Percentiles rank a stretch among this genome's conserved stretches.
phyloP scores from a whole-genome alignment of 2,888 invertebrate species.

The Drosophila pseudotakahashii region DNA sequence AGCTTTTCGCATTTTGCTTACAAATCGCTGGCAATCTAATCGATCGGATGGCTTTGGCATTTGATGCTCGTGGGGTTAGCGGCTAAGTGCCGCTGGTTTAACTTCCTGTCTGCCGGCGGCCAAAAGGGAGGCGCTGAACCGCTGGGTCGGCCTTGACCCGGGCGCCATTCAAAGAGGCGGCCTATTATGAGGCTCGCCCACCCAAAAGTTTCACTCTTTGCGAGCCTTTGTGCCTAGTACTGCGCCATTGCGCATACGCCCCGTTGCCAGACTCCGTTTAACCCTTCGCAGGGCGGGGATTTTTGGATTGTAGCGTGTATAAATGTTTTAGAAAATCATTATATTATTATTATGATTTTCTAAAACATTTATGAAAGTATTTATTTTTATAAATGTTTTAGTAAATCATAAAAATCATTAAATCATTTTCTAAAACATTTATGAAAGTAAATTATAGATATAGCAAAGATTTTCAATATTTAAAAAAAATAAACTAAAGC shows the following conservation, averaged over 20 bases:
- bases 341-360: too few species aligned
- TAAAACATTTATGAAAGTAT: too few species aligned
- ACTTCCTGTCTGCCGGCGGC: slow-evolving; percentile 54
- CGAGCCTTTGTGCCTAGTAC: slow-evolving; percentile 12
- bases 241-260: slow-evolving; percentile 66
- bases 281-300: slow-evolving; percentile 5
- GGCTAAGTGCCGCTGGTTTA: slow-evolving; percentile 29
- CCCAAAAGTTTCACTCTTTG: slow-evolving; percentile 35
- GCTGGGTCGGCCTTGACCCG: slow-evolving; percentile 35
- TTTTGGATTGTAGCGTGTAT: not conserved
- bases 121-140: not conserved
- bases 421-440: too few species aligned
- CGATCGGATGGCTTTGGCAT: slow-evolving; percentile 57
- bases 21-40: slow-evolving; percentile 61
- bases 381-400: too few species aligned
- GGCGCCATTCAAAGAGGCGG: slow-evolving; percentile 29
- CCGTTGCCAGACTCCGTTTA: slow-evolving; percentile 31
- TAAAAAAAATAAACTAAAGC: too few species aligned
- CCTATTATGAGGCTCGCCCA: slow-evolving; percentile 19
- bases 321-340: too few species aligned
- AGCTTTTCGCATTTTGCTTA: slow-evolving; percentile 20
- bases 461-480: too few species aligned
- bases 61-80: slow-evolving; percentile 60
- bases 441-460: too few species aligned
- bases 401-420: too few species aligned